phyloP scores from a whole-genome alignment of 2,797 vertebrate genomes.

The Ibycter americanus region DNA sequence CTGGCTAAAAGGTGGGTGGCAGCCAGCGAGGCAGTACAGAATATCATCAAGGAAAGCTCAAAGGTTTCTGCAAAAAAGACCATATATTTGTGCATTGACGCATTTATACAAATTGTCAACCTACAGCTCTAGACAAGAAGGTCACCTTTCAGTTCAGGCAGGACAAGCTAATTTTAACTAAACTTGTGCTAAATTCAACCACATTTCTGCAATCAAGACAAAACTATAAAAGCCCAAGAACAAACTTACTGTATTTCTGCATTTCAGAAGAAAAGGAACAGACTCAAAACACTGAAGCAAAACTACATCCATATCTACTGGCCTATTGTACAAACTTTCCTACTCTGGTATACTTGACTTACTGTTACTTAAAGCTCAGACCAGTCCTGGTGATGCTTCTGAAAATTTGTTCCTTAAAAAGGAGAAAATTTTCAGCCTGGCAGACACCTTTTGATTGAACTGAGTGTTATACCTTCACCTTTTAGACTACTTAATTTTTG shows the following conservation, averaged over 20 bases:
- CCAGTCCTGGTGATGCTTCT: neutral
- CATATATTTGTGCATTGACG: neutral
- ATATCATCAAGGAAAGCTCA: neutral
- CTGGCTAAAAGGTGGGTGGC: neutral
- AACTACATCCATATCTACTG: neutral
- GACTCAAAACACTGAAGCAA: neutral
- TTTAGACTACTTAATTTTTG: neutral
- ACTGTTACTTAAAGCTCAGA: neutral
- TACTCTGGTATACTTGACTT: neutral
- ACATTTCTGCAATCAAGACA: neutral
- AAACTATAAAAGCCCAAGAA: neutral
- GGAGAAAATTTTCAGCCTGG: neutral
- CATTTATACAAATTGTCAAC: neutral
- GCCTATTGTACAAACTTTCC: neutral
- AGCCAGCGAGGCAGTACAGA: neutral
- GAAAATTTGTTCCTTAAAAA: neutral
- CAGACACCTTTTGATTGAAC: neutral
- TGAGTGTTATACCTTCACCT: neutral
- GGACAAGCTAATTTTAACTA: neutral
- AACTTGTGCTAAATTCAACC: neutral
- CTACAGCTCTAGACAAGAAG: neutral
- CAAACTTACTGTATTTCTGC: neutral
- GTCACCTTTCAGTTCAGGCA: neutral
- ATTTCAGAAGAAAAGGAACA: neutral
- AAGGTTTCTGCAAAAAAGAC: neutral